Base-by-base conservation (phyloP, 2,888 invertebrate species). In the Sabellastarte sp. region DNA sequence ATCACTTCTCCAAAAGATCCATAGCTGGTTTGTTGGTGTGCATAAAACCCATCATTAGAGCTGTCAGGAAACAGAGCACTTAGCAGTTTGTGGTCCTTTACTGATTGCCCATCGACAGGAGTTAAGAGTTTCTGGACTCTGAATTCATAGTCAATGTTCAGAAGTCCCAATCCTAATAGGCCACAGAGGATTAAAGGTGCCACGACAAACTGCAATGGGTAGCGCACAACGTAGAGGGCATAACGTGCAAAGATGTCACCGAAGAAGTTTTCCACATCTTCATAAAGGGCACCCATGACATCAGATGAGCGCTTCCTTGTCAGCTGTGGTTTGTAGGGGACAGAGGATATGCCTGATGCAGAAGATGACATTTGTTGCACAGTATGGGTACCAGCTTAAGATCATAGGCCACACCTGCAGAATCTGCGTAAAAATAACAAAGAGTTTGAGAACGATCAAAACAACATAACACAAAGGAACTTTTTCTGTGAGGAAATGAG, bases 81-180 rank as follows among this genome's bases (percentile, higher is more conserved):
- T 1, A 72, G 59, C 30, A 51, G 29, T 1, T 30, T 59, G 52
- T 68, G 67, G 41, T 78, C 76, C 50, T 67, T 63, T 20, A 63
- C 57, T 3, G 77, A 73, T 26, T 70, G 73, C 61, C 76, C 75
- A 51, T 70, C 73, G n/a, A 69, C 70, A 2, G 77, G 77, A 2
- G 75, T 70, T 60, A 76, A 75, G 1, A 77, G 66, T 5, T 63
- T 65, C 29, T 72, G 71, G 5, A 77, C 60, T 55, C 73, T 69
- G 5, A 67, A 71, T 28, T 74, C 76, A 3, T 66, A 61, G 10
- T 66, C 55, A n/a, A 77, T 31, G 31, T 55, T 63, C 31, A 72
- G 57, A 32, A 72, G 33, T 0, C 72, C 72, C 33, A 70, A 60
- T 3, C 63, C 74, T 24, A 62, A 67, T 15, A 68, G 73, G 59